Conservation (phyloP, 2,797 vertebrate species). For the Galagoides demidoff region DNA sequence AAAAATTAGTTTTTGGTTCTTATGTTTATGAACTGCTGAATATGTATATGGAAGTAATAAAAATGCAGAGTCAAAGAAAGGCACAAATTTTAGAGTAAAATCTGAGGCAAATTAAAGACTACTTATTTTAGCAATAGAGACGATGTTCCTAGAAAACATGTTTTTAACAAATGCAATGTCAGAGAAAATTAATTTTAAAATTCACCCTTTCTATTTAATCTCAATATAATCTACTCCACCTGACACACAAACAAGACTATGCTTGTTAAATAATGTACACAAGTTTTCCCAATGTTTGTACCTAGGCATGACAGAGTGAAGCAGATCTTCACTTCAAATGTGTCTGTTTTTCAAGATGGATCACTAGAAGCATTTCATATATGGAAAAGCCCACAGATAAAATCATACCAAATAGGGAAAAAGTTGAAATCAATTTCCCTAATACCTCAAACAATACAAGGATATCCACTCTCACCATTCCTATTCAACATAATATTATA, state of each 20-base stretch:
- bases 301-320: neutral
- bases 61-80: neutral
- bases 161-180: neutral
- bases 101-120: neutral
- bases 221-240: neutral
- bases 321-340: neutral
- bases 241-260: neutral
- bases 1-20: neutral
- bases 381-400: too few relatives aligned
- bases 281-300: neutral
- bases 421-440: too few relatives aligned
- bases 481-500: too few relatives aligned
- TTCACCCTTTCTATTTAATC: neutral
- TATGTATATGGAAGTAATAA: neutral
- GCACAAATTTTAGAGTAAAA: neutral
- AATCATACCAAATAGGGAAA: too few relatives aligned
- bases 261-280: neutral
- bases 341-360: neutral
- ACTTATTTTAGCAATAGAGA: neutral
- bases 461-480: too few relatives aligned
- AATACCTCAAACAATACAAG: too few relatives aligned
- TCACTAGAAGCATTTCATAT: neutral
- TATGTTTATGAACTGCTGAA: neutral
- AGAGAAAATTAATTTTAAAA: neutral
- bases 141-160: neutral